phyloP scores from a whole-genome alignment of 2,113 vertebrate genomes.

The Pelvicachromis taeniatus region DNA sequence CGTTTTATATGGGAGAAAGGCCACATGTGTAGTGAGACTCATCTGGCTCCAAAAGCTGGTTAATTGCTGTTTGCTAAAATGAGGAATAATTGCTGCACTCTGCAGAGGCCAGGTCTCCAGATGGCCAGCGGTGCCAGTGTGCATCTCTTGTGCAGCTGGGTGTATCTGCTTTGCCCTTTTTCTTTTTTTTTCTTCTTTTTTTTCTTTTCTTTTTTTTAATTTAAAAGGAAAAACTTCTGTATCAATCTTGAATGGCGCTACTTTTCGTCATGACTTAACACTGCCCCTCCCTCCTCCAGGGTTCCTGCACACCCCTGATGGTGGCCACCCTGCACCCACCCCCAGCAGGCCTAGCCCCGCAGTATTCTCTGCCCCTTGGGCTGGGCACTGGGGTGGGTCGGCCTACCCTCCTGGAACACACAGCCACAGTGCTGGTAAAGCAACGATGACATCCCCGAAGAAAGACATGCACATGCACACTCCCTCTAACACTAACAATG shows the following conservation, averaged over 20 bases:
- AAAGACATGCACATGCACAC: constrained; percentile 19
- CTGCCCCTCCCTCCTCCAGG: constrained; percentile 81
- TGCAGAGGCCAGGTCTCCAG: constrained; percentile 16
- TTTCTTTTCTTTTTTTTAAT: neutral
- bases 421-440: constrained; percentile 99
- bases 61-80: constrained; percentile 7
- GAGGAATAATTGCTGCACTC: neutral
- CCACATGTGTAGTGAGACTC: constrained; percentile 26
- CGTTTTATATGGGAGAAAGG: neutral
- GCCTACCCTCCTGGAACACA: constrained; percentile 97
- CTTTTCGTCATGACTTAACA: constrained; percentile 43
- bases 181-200: too few species aligned
- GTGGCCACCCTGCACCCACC: constrained; percentile 98
- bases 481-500: constrained; percentile 44
- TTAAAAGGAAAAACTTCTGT: neutral
- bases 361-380: constrained; percentile 96
- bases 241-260: constrained; percentile 17
- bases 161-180: neutral
- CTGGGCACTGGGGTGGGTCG: constrained; percentile 93
- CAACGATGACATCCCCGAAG: constrained; percentile 21
- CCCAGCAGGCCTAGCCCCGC: constrained; percentile 93
- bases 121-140: neutral
- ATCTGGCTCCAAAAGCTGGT: neutral
- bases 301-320: constrained; percentile 99
- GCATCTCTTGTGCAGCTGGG: neutral